phyloP scores from a whole-genome alignment of 2,888 invertebrate genomes.

The Nineta flava region DNA sequence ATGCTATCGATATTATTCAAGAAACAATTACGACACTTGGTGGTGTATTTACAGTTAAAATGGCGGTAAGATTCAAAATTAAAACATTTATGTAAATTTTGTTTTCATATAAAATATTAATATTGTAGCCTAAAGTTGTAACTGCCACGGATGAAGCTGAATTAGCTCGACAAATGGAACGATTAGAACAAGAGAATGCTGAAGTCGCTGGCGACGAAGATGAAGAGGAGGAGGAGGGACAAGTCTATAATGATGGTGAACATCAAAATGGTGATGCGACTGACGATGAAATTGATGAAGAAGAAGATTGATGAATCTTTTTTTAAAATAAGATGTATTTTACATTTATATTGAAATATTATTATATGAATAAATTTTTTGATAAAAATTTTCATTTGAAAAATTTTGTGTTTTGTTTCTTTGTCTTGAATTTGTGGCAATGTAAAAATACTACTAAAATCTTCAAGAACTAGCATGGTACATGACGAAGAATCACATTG shows the following conservation, averaged over 20 bases:
- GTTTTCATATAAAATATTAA: slow-evolving; percentile 5
- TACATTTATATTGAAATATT: slow-evolving; percentile 1
- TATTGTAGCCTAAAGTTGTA: slow-evolving; percentile 79
- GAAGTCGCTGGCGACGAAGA: slow-evolving; percentile 87
- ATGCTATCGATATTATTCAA: slow-evolving; percentile 78
- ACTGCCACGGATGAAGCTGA: slow-evolving; percentile 97
- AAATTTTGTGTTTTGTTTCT: no score
- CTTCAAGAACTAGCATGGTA: no score
- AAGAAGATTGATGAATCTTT: slow-evolving; percentile 13
- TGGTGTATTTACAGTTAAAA: slow-evolving; percentile 87
- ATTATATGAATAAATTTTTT: slow-evolving; percentile 1
- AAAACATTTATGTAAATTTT: not conserved
- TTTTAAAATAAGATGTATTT: not conserved
- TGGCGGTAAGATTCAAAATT: slow-evolving; percentile 55
- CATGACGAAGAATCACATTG: no score
- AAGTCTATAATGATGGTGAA: slow-evolving; percentile 26
- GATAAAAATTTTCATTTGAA: not conserved
- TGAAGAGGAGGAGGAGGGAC: slow-evolving; percentile 52
- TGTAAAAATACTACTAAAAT: no score
- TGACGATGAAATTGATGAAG: slow-evolving; percentile 22
- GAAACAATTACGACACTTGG: slow-evolving; percentile 65
- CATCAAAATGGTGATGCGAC: slow-evolving; percentile 30
- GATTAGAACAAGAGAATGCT: slow-evolving; percentile 83
- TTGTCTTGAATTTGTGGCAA: no score
- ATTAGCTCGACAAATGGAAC: slow-evolving; percentile 81